Percentiles rank a stretch among this genome's conserved stretches.
phyloP scores from a whole-genome alignment of 2,888 invertebrate genomes.

The Sympetrum striolatum region DNA sequence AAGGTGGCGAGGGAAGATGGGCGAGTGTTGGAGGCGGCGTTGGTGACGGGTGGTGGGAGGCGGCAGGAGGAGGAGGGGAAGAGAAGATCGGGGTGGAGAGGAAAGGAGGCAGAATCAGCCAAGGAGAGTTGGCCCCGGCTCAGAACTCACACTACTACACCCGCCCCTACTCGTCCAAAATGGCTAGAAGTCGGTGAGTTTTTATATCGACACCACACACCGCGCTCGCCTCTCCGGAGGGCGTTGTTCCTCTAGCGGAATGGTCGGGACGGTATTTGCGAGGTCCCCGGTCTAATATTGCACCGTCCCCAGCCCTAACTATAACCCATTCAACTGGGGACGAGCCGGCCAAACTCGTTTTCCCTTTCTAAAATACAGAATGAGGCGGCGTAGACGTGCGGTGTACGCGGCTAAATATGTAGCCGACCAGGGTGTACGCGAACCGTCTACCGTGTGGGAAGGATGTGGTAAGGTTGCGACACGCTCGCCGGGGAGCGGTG shows the following conservation, averaged over 20 bases:
- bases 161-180: constrained; percentile 39
- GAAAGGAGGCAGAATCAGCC: constrained; percentile 4
- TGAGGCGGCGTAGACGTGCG: too few relatives aligned
- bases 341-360: too few relatives aligned
- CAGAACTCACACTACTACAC: constrained; percentile 25
- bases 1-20: constrained; percentile 17
- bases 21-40: neutral
- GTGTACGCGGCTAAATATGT: too few relatives aligned
- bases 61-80: neutral
- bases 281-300: too few relatives aligned
- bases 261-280: neutral
- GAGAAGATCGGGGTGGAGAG: neutral
- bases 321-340: too few relatives aligned
- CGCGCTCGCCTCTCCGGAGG: neutral
- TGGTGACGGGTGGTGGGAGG: neutral
- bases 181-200: constrained; percentile 42
- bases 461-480: too few relatives aligned
- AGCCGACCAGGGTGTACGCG: too few relatives aligned
- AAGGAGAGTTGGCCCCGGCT: constrained; percentile 31
- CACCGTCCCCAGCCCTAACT: too few relatives aligned
- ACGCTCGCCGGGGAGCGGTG: too few relatives aligned
- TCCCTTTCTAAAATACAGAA: too few relatives aligned
- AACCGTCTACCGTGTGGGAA: too few relatives aligned
- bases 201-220: neutral
- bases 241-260: neutral